Evolutionary conservation across 2,113 vertebrate genomes (phyloP), one percentile per base, ranked within the genome.

Genomic region (Aegithalos caudatus): DNA sequence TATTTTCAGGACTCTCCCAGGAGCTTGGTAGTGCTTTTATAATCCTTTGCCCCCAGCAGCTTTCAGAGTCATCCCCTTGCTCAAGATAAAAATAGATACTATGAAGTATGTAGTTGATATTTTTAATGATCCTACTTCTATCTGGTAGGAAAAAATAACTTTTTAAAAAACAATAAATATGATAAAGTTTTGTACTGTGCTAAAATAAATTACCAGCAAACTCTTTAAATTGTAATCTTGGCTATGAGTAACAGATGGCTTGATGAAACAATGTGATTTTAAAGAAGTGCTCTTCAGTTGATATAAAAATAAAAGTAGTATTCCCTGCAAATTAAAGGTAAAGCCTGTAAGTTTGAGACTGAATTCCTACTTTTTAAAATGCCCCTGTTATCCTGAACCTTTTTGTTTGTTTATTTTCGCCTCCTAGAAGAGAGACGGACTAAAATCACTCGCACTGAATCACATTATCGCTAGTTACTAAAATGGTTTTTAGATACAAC

Each of bases 1-100:
- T 94, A 58, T 96, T 97, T 97, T 85, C 96, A 97, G 90, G 95
- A 91, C 56, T 96, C 92, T 96, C 96, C 88, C 90, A 87, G 81
- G 93, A 93, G 77, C 81, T 79, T 88, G 81, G 65, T 92, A 95
- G 77, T 97, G 92, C 92, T 97, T 96, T 95, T 88, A 81, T 96
- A 96, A 86, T 96, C 91, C 92, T 94, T 96, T 95, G 93, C 92
- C 89, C 70, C 65, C 76, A 79, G 27, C 78, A 93, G 73, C 81
- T 96, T 96, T 88, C 33, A 89, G 90, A 90, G 76, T 91, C 92
- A 58, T 91, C 76, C 70, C 82, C 85, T 73, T 92, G 72, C 88
- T 74, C 86, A 70, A 61, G 79, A 66, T 93, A 88, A 94, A 97
- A 96, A 97, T 92, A 90, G 89, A 60, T 70, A 29, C 71, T 85